Base-by-base conservation (phyloP, 2,113 vertebrate species). In the Verasper variegatus region DNA sequence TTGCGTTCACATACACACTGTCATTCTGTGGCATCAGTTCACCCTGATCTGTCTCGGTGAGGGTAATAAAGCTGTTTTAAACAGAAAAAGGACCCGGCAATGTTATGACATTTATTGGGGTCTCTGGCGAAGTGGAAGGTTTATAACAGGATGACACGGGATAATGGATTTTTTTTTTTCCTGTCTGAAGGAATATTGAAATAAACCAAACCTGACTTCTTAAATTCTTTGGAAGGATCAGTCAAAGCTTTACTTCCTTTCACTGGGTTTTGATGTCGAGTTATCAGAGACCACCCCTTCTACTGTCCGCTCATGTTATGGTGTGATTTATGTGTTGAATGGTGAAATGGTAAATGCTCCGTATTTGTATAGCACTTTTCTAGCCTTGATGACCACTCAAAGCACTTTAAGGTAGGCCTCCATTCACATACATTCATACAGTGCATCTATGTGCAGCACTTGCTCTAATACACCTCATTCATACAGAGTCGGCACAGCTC, bases 41-140 rank as follows among this genome's bases (percentile, higher is more conserved):
- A 17, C 20, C 13, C 27, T 52, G 9, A 74, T 78, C 14, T 35
- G 40, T 72, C 66, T 62, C 47, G 52, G 65, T 69, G 56, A 86
- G n/a, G 65, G 52, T 75, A 84, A 86, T 90, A 89, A 90, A 92
- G 42, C 61, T 62, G 66, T 56, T 82, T 82, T 59, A 87, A 83
- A 81, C 68, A 85, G 56, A 86, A 81, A 83, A 71, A 62, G 64
- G 42, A 76, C 15, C 37, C 47, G 11, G 52, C 3, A 27, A 56
- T 83, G 86, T 84, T 89, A 69, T 84, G 87, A 91, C 83, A 75
- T 90, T 82, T 85, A 88, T 78, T 78, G 68, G 74, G 56, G 55
- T 80, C 51, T 64, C 58, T 81, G 76, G 81, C 55, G 51, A 66
- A 20, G 10, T 15, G 21, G 31, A 76, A 51, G 15, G 57, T 85